phyloP scores from a whole-genome alignment of 92 coral and sea anemone genomes.

The Meandrina meandrites region DNA sequence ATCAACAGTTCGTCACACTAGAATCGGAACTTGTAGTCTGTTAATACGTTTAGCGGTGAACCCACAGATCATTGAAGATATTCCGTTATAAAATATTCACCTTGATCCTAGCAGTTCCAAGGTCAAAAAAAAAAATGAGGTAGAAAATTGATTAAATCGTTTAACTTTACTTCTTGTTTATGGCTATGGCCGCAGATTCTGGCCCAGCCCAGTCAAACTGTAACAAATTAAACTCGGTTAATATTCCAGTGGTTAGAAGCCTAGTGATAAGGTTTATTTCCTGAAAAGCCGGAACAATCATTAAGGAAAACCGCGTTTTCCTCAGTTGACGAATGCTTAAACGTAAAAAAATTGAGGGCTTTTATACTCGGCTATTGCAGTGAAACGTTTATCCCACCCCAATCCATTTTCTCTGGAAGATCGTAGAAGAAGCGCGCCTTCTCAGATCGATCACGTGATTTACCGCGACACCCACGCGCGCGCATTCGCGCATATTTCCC shows the following conservation, averaged over 20 bases:
- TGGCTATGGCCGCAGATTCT: background rate
- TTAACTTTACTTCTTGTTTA: background rate
- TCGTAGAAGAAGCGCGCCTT: background rate
- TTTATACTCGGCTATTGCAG: too few relatives aligned
- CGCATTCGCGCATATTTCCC: constrained; percentile 7
- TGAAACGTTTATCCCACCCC: too few relatives aligned
- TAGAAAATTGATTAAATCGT: too few relatives aligned
- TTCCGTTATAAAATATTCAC: background rate
- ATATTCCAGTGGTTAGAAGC: background rate
- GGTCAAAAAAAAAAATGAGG: background rate
- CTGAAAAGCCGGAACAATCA: background rate
- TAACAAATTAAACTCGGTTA: background rate
- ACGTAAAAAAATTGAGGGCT: too few relatives aligned
- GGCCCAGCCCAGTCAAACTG: background rate
- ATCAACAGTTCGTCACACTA: background rate
- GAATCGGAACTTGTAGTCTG: background rate
- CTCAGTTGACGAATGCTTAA: background rate
- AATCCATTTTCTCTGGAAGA: too few relatives aligned
- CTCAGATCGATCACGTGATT: background rate
- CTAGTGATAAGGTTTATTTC: background rate
- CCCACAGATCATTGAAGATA: background rate
- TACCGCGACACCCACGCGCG: background rate
- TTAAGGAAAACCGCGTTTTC: background rate
- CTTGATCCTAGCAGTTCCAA: background rate
- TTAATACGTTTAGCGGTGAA: background rate